A percentile compares a stretch with the other conserved stretches of the same genome.
Conservation (phyloP, 2,113 vertebrate genomes). For the Albula goreensis region DNA sequence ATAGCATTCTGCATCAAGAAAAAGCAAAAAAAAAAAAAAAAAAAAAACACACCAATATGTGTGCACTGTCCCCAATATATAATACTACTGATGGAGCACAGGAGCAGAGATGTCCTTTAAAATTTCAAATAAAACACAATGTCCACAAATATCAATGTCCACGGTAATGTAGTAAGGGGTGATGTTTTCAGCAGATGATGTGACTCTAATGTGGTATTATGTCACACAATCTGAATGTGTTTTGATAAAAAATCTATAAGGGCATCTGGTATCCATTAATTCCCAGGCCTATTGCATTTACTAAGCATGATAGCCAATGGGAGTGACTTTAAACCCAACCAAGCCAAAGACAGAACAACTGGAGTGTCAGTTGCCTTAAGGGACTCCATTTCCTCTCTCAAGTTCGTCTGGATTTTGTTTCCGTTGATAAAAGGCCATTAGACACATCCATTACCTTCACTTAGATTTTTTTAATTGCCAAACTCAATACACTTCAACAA, state of each 20-base stretch:
- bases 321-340: constrained; percentile 59
- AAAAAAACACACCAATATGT: neutral
- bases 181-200: neutral
- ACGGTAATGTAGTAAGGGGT: neutral
- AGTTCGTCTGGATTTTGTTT: constrained; percentile 74
- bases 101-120: neutral
- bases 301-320: constrained; percentile 50
- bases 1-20: neutral
- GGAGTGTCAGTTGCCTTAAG: constrained; percentile 61
- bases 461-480: constrained; percentile 68
- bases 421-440: constrained; percentile 82
- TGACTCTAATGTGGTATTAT: constrained; percentile 6
- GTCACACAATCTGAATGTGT: constrained; percentile 39
- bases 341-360: constrained; percentile 53
- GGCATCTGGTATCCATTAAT: constrained; percentile 59
- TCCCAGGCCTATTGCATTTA: constrained; percentile 53
- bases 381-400: constrained; percentile 43
- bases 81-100: neutral
- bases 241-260: constrained; percentile 26
- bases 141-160: neutral
- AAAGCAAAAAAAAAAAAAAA: neutral
- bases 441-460: constrained; percentile 72
- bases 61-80: neutral
- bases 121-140: neutral
- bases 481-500: constrained; percentile 63